Evolutionary conservation across 2,797 vertebrate genomes (phyloP).

Genomic region (Craterocephalus amniculus): DNA sequence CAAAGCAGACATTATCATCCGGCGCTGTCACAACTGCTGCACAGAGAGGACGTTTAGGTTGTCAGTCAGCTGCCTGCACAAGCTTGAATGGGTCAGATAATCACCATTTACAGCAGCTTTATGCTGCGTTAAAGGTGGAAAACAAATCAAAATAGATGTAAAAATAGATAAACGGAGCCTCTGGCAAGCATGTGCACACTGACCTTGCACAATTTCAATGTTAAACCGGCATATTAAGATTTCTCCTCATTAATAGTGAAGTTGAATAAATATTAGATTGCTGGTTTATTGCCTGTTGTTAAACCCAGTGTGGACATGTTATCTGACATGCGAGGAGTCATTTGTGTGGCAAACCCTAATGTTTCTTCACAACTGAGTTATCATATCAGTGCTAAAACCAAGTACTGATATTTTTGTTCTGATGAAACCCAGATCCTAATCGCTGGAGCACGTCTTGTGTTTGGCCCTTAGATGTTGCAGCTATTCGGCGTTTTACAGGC

Average conservation of each 20-base stretch:
- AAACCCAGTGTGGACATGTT: too few relatives aligned
- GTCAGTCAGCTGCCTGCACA: slow-evolving; percentile 5
- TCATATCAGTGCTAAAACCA: background rate
- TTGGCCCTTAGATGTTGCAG: background rate
- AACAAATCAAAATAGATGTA: slow-evolving; percentile 9
- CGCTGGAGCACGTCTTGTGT: background rate
- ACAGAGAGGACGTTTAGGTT: slow-evolving; percentile 2
- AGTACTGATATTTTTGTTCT: background rate
- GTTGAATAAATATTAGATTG: too few relatives aligned
- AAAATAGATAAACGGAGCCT: background rate
- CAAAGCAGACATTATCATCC: slow-evolving; percentile 2
- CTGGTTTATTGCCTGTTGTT: too few relatives aligned
- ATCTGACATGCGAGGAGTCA: background rate
- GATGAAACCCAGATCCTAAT: background rate
- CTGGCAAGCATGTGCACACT: background rate
- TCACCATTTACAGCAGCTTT: slow-evolving; percentile 9
- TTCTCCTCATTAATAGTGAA: too few relatives aligned
- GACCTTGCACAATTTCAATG: background rate
- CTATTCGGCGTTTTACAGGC: background rate
- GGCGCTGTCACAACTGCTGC: background rate
- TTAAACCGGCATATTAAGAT: background rate
- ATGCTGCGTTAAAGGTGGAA: background rate
- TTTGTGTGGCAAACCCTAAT: background rate
- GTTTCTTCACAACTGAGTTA: background rate
- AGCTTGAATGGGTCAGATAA: slow-evolving; percentile 28